Conservation (phyloP, 2,113 vertebrate genomes). For the Gallinago media region DNA sequence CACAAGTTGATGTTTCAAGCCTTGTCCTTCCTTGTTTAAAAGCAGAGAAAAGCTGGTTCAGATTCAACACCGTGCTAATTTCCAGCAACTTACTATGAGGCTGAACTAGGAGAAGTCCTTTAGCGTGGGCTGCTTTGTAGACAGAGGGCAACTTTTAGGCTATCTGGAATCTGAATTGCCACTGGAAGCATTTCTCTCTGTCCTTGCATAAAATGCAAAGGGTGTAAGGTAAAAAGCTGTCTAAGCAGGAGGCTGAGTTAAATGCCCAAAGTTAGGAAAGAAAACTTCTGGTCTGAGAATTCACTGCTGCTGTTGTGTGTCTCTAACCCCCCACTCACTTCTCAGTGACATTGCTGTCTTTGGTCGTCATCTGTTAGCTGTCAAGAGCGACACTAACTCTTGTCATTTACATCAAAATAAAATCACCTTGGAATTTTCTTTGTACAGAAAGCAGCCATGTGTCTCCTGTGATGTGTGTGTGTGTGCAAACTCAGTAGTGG, state of each 20-base stretch:
- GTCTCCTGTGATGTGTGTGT: background rate
- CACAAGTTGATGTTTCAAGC: background rate
- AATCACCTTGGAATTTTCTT: background rate
- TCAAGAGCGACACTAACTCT: background rate
- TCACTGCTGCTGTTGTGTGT: background rate
- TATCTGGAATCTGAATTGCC: background rate
- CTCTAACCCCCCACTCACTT: accelerated
- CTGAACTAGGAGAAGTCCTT: background rate
- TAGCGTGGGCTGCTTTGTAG: background rate
- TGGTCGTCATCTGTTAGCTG: background rate
- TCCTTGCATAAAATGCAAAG: background rate
- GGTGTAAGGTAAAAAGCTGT: background rate
- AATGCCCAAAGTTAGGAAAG: background rate
- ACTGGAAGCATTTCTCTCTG: background rate
- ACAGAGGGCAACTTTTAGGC: background rate
- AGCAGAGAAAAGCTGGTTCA: background rate
- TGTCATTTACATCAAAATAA: background rate
- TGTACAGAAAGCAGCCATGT: background rate
- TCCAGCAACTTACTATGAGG: background rate
- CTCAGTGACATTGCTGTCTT: background rate
- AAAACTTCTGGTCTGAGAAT: background rate
- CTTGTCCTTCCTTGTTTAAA: background rate
- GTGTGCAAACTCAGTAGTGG: background rate
- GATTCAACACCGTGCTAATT: background rate
- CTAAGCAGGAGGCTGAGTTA: background rate